Evolutionary conservation across 2,888 invertebrate species (phyloP).

Genomic region (Venusia cambrica): DNA sequence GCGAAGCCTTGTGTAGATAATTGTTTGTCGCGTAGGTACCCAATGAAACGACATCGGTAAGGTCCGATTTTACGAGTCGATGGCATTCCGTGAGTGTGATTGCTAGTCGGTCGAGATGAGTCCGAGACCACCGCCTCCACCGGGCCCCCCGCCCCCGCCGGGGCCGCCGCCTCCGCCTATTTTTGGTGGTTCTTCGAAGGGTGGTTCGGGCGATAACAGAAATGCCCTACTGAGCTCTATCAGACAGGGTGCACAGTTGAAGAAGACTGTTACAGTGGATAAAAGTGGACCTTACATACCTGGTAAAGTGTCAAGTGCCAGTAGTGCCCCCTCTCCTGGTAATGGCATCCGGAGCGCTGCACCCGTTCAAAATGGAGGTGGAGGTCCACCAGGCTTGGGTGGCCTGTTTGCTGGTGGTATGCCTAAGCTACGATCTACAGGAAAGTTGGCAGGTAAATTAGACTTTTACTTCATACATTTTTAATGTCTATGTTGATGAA

Average conservation of each 20-base stretch:
- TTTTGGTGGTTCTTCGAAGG: constrained; percentile 65
- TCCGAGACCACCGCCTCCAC: constrained; percentile 83
- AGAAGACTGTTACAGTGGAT: constrained; percentile 94
- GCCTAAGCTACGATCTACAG: constrained; percentile 89
- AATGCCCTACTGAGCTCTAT: constrained; percentile 90
- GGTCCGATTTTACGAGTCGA: constrained; percentile 38
- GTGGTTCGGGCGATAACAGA: constrained; percentile 81
- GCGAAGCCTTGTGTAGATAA: constrained; percentile 41
- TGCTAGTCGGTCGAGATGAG: constrained; percentile 43
- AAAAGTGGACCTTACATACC: constrained; percentile 91
- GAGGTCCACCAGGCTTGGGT: constrained; percentile 76
- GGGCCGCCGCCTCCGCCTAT: constrained; percentile 80
- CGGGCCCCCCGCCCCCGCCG: constrained; percentile 84
- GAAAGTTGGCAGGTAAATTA: constrained; percentile 69
- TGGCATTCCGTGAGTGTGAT: constrained; percentile 45
- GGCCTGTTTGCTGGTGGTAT: constrained; percentile 91
- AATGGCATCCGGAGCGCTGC: constrained; percentile 56
- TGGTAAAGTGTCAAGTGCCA: constrained; percentile 78
- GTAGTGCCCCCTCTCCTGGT: constrained; percentile 48
- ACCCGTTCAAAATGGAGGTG: constrained; percentile 64
- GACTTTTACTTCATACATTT: not conserved
- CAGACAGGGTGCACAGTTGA: constrained; percentile 89
- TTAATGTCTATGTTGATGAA: not conserved
- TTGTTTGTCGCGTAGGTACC: constrained; percentile 31
- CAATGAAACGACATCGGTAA: constrained; percentile 22